Percentiles rank a stretch among this genome's conserved stretches.
These are phyloP conservation scores for Thymallus thymallus DNA, from an alignment of 2,113 vertebrate species.

Conservation along the genomic window DNA sequence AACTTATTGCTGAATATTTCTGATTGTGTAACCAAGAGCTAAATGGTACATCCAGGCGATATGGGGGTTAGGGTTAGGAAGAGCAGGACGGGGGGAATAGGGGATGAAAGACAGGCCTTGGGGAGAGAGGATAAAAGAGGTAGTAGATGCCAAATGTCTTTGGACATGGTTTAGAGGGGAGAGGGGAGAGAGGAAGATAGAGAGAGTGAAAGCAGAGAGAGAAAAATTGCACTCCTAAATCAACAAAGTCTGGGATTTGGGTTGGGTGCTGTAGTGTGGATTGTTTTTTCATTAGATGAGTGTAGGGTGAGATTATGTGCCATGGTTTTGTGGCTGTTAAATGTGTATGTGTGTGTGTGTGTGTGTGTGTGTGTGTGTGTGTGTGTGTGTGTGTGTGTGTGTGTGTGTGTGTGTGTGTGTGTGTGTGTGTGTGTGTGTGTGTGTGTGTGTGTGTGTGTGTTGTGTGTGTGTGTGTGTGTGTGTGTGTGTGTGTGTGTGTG, in stretches of 20 bases:
- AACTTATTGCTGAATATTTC: neutral
- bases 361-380: neutral
- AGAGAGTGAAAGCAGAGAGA: neutral
- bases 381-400: neutral
- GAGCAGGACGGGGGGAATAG: neutral
- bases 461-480: neutral
- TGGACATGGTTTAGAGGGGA: too few relatives aligned
- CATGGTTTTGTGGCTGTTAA: neutral
- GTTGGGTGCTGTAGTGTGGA: neutral
- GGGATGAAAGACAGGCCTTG: neutral
- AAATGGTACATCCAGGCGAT: neutral
- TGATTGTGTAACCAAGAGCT: neutral
- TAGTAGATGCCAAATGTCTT: too few relatives aligned
- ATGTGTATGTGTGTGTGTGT: neutral
- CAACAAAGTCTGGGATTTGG: constrained; percentile 2
- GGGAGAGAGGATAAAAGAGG: neutral
- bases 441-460: neutral
- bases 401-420: neutral
- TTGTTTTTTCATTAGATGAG: constrained; percentile 5
- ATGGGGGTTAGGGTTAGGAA: neutral
- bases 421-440: neutral
- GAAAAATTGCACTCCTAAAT: neutral
- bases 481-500: neutral
- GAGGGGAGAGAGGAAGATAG: neutral
- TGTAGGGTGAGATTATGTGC: constrained; percentile 3